A percentile compares a stretch with the other conserved stretches of the same genome.
Conservation (phyloP, 2,113 vertebrate genomes). For the Spilogale gracilis region DNA sequence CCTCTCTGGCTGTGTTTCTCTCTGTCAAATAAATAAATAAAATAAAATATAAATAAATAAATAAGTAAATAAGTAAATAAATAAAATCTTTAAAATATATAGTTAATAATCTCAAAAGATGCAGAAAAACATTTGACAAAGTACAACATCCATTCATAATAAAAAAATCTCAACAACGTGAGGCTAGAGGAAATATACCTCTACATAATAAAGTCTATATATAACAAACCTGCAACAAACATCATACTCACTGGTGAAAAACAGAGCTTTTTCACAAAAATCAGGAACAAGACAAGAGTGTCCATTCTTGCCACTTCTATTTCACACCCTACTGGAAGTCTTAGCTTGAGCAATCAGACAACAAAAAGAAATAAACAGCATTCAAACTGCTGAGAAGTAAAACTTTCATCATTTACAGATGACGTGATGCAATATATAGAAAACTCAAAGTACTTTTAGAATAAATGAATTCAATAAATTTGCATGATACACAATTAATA, state of each 20-base stretch:
- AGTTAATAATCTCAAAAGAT: background rate
- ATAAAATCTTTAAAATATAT: too few species aligned
- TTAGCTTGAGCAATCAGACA: background rate
- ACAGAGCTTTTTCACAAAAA: background rate
- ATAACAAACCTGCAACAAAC: background rate
- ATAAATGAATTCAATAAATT: background rate
- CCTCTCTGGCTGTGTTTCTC: too few species aligned
- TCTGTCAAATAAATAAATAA: too few species aligned
- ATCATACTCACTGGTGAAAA: background rate
- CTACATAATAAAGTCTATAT: background rate
- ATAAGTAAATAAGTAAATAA: too few species aligned
- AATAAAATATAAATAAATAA: too few species aligned
- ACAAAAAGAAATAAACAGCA: background rate
- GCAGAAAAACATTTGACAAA: background rate
- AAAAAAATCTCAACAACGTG: background rate
- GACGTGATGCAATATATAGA: background rate
- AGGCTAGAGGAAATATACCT: background rate
- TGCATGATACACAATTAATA: background rate
- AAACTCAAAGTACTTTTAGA: background rate
- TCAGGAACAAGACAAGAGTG: background rate
- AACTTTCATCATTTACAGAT: background rate
- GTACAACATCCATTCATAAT: background rate
- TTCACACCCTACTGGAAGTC: background rate
- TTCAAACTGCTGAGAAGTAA: background rate
- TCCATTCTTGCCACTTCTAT: background rate